Evolutionary conservation across 2,113 vertebrate species (phyloP).

Genomic region (Lampris incognitus): DNA sequence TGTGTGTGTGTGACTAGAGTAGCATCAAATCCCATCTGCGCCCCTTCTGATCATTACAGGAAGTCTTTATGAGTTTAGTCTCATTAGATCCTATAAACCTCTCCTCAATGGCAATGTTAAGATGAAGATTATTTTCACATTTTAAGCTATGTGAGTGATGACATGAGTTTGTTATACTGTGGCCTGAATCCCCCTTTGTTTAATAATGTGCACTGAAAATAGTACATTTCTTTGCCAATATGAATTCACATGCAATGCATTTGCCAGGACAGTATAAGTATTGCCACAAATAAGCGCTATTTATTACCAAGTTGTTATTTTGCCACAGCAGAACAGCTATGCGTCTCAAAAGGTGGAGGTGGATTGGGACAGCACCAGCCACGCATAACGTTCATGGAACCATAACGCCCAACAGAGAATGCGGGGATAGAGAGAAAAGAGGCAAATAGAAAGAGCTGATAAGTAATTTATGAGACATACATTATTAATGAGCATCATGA

Average conservation of each 20-base stretch:
- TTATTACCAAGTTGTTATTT: conserved; percentile 40
- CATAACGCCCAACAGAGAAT: conserved; percentile 31
- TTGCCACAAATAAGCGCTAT: conserved; percentile 35
- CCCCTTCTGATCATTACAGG: conserved; percentile 57
- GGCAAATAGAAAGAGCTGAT: conserved; percentile 64
- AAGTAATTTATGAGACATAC: conserved; percentile 84
- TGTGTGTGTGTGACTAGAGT: conserved; percentile 22
- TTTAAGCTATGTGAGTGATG: conserved; percentile 28
- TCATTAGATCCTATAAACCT: conserved; percentile 62
- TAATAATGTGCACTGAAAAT: conserved; percentile 46
- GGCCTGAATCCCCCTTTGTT: conserved; percentile 35
- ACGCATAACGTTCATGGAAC: conserved; percentile 73
- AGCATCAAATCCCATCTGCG: conserved; percentile 64
- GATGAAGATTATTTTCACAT: conserved; percentile 47
- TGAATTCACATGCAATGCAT: conserved; percentile 43
- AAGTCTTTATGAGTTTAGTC: conserved; percentile 63
- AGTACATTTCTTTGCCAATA: conserved; percentile 20
- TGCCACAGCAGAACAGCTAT: conserved; percentile 11
- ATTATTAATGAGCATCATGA: conserved; percentile 89
- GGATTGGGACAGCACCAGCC: conserved; percentile 58
- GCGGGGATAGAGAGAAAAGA: conserved; percentile 60
- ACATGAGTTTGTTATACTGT: conserved; percentile 23
- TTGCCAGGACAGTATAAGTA: conserved; percentile 36
- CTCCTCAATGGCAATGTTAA: conserved; percentile 57
- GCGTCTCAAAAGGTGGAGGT: conserved; percentile 41